Evolutionary conservation across 2,113 vertebrate genomes (phyloP).

Genomic region (Hucho hucho): DNA sequence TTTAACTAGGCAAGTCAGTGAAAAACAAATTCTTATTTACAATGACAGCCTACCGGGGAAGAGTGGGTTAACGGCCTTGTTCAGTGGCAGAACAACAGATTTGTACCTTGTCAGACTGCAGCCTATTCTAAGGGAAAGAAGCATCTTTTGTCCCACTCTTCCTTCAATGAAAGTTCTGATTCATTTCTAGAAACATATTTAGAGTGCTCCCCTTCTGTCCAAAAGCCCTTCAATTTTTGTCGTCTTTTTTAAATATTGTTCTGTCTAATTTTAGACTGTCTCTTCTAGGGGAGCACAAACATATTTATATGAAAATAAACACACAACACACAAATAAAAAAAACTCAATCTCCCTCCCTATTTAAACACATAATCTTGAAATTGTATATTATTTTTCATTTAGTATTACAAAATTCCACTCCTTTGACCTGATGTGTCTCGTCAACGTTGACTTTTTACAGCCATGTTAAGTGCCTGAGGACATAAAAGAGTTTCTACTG

Average conservation of each 20-base stretch:
- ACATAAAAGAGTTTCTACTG: conserved; percentile 6
- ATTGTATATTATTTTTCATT: conserved; percentile 7
- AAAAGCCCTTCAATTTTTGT: no score
- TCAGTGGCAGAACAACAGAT: no score
- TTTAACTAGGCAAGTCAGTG: no score
- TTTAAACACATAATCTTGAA: conserved; percentile 12
- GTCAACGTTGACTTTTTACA: not conserved
- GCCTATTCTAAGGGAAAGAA: conserved; percentile 35
- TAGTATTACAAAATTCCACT: not conserved
- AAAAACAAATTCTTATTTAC: no score
- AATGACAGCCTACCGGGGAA: no score
- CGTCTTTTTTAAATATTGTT: no score
- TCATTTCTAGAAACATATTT: conserved; percentile 29
- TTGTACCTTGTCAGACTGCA: conserved; percentile 27
- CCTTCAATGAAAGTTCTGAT: conserved; percentile 26
- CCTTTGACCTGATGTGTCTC: not conserved
- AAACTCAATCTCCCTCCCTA: conserved; percentile 36
- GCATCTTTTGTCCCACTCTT: conserved; percentile 13
- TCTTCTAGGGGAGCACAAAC: conserved; percentile 47
- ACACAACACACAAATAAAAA: conserved; percentile 38
- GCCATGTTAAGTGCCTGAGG: conserved; percentile 18
- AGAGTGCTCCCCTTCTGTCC: conserved; percentile 21
- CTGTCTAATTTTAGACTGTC: conserved; percentile 12
- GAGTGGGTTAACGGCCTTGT: no score
- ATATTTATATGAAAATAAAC: conserved; percentile 52